Percentiles rank a stretch among this genome's conserved stretches.
Evolutionary conservation across 2,888 invertebrate species (phyloP).

Genomic region (Drosophila meridiana): DNA sequence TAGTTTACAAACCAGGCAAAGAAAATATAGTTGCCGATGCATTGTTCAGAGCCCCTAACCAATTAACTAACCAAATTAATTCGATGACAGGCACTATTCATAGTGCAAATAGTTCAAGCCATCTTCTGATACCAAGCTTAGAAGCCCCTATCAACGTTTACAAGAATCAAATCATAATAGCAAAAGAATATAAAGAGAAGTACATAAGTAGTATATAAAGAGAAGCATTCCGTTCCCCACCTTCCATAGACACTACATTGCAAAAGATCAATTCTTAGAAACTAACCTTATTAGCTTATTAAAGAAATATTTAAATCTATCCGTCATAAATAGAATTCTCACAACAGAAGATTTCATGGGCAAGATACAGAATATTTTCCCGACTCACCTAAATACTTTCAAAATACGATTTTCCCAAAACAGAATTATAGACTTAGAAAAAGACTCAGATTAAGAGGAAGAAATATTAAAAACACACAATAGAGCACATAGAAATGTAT

Average conservation of each 20-base stretch:
- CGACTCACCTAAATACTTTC: neutral
- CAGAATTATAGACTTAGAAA: neutral
- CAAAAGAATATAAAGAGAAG: too few species aligned
- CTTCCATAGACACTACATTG: too few species aligned
- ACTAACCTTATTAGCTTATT: neutral
- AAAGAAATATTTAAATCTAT: neutral
- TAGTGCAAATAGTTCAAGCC: neutral
- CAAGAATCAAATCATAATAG: too few species aligned
- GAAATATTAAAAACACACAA: neutral
- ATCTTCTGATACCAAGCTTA: neutral
- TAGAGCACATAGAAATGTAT: neutral
- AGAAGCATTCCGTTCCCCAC: too few species aligned
- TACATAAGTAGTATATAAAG: too few species aligned
- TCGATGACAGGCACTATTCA: neutral
- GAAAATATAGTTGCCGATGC: neutral
- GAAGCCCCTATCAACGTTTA: too few species aligned
- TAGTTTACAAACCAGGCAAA: too few species aligned
- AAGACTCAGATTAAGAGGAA: neutral
- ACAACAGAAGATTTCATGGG: neutral
- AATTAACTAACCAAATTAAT: neutral
- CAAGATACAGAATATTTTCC: neutral
- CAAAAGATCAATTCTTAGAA: too few species aligned
- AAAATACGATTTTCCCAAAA: neutral
- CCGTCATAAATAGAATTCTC: neutral
- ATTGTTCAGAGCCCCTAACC: neutral